Evolutionary conservation across 2,113 vertebrate species (phyloP), one percentile per base, ranked within the genome.

Genomic region (Daphoenositta chrysoptera): DNA sequence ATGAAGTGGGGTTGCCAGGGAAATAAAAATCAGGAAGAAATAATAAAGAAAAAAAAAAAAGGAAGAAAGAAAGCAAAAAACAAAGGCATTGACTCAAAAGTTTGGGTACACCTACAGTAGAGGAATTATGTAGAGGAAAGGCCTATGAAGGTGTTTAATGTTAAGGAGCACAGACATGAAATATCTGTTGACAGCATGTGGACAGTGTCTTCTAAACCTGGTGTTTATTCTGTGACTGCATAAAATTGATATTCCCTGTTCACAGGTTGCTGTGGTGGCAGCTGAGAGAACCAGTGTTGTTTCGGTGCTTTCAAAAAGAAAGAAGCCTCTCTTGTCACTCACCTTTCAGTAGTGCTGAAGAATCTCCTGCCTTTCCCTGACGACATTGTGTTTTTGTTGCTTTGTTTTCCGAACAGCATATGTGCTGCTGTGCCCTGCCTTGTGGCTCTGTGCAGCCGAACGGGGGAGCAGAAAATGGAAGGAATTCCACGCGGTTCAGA

Each of bases 11-110:
- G 10, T 45, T 63, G 48, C 14, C 9, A 63, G 16, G 7, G 17
- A 6, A 45, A 61, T 51, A 19, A 17, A 22, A 47, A 47, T 37
- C 26, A 31, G 3, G 4, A 13, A 37, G 21, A 21, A n/a, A n/a
- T n/a, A n/a, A n/a, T n/a, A n/a, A n/a, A n/a, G n/a, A n/a, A n/a
- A n/a, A 44, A 44, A 44, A 7, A 44, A 42, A 42, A 14, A 14
- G 14, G 10, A 48, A 14, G 16, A 10, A 11, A 2, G 10, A 4
- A 15, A 14, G 3, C 39, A 1, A 16, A 12, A 31, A 65, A 6
- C 1, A 42, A 31, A 15, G 1, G 1, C 6, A 1, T 22, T 54
- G 13, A 15, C 15, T 37, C 15, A 57, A 44, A 60, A 51, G 3
- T 1, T 51, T 79, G 23, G 1, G 5, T 57, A 35, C 2, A 31